These are phyloP conservation scores for Hassar affinis DNA, from an alignment of 2,113 vertebrate species.

Conservation along the genomic window DNA sequence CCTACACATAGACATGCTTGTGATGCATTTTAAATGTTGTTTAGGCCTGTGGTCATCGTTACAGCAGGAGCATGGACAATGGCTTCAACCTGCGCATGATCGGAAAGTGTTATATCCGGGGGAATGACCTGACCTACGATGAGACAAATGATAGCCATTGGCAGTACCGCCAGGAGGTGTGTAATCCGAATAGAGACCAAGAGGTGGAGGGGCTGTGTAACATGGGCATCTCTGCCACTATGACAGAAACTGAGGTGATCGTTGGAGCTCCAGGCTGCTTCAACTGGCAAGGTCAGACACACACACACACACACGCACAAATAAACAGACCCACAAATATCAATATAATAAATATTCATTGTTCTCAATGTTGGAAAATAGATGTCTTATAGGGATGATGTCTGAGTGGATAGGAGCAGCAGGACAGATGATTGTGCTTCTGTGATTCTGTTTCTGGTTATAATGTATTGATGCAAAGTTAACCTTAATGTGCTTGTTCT, in stretches of 20 bases:
- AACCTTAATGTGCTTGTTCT: not conserved
- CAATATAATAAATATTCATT: not conserved
- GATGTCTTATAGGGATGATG: not conserved
- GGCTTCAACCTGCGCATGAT: conserved; percentile 82
- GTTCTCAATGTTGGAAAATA: not conserved
- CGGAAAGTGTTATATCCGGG: conserved; percentile 83
- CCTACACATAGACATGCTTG: not conserved
- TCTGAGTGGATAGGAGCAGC: not conserved
- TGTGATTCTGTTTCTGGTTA: not conserved
- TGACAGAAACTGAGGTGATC: conserved; percentile 74
- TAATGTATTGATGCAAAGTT: not conserved
- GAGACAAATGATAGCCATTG: conserved; percentile 51
- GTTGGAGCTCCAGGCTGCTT: conserved; percentile 85
- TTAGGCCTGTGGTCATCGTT: conserved; percentile 71
- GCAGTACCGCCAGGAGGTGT: conserved; percentile 62
- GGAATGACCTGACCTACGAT: conserved; percentile 75
- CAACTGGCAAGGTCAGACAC: conserved; percentile 83
- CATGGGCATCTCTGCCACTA: conserved; percentile 82
- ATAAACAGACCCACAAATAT: not conserved
- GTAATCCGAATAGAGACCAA: conserved; percentile 72
- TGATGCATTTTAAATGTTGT: not conserved
- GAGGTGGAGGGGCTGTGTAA: conserved; percentile 83
- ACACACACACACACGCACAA: not conserved
- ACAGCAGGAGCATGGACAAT: conserved; percentile 68
- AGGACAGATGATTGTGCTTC: not conserved